Percentiles rank a stretch among this genome's conserved stretches.
phyloP scores from a whole-genome alignment of 2,113 vertebrate species.

The Clarias magur region DNA sequence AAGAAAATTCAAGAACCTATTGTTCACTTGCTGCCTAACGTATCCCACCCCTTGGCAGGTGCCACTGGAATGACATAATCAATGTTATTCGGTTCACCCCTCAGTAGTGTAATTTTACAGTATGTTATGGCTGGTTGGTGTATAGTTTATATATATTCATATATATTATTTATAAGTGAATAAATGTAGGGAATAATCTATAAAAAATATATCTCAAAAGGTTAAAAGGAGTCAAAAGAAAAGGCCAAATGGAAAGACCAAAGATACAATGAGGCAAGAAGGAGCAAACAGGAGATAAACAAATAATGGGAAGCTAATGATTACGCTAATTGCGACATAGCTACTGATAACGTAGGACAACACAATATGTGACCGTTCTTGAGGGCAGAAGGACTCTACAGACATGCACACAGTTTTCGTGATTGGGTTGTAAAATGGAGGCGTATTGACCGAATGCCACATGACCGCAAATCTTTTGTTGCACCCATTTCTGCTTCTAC shows the following conservation, averaged over 20 bases:
- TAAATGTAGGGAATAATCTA: not conserved
- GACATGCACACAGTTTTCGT: not conserved
- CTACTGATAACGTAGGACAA: not conserved
- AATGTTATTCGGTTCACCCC: too few relatives aligned
- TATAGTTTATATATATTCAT: too few relatives aligned
- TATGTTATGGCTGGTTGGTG: too few relatives aligned
- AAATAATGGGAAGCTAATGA: not conserved
- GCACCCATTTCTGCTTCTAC: not conserved
- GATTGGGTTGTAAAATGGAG: not conserved
- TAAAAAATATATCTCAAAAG: not conserved
- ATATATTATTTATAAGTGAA: not conserved
- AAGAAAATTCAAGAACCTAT: too few relatives aligned
- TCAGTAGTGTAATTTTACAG: too few relatives aligned
- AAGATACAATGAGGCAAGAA: not conserved
- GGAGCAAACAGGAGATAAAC: not conserved
- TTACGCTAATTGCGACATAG: not conserved
- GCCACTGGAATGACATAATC: too few relatives aligned
- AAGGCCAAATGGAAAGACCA: not conserved
- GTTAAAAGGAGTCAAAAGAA: not conserved
- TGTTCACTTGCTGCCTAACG: too few relatives aligned
- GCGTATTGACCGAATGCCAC: not conserved
- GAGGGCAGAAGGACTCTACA: not conserved
- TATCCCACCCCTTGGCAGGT: too few relatives aligned
- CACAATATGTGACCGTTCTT: not conserved
- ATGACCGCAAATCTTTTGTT: not conserved